A percentile compares a stretch with the other conserved stretches of the same genome.
Conservation (phyloP, 2,113 vertebrate species). For the Indicator maculatus region DNA sequence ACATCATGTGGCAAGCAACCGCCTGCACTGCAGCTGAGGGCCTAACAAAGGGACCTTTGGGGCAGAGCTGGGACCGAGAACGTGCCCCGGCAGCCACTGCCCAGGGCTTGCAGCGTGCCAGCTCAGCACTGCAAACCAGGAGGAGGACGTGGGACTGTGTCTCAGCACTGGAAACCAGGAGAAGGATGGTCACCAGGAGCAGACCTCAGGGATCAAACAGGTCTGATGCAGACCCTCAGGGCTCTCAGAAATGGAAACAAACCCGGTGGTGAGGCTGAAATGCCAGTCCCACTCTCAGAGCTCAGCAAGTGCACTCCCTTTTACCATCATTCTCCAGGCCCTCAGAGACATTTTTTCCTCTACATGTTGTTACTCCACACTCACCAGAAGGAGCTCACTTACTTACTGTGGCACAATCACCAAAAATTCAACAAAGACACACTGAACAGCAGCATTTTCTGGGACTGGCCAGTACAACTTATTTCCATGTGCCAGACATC, state of each 20-base stretch:
- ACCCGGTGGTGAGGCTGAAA: not conserved
- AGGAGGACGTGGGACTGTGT: too few species aligned
- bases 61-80: conserved; percentile 11
- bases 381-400: not conserved
- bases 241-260: not conserved
- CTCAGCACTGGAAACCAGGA: not conserved
- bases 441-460: not conserved
- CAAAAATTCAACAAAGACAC: not conserved
- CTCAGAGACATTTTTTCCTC: not conserved
- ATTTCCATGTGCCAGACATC: not conserved
- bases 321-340: not conserved
- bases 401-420: not conserved
- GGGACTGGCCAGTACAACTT: not conserved
- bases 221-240: not conserved
- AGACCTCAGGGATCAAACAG: rapidly evolving
- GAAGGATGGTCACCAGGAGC: not conserved
- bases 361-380: not conserved
- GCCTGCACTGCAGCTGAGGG: not conserved
- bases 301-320: not conserved
- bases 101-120: not conserved
- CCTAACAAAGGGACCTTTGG: conserved; percentile 61
- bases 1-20: not conserved
- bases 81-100: not conserved
- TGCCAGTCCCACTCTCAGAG: not conserved
- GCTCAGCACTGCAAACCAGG: too few species aligned